Evolutionary conservation across 2,888 invertebrate species (phyloP).

Genomic region (Xestia xanthographa): DNA sequence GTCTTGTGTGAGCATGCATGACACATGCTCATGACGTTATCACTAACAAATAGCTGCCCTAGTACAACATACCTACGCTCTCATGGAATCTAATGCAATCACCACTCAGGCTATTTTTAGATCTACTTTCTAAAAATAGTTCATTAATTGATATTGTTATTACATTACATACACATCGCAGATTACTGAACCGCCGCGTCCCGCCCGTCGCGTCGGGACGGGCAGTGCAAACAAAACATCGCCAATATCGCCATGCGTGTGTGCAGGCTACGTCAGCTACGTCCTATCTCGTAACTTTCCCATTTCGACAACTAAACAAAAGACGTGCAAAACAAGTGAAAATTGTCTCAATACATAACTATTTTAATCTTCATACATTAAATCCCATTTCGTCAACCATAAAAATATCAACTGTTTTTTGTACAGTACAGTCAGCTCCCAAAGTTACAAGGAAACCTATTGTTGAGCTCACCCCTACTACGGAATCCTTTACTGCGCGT

Average conservation of each 20-base stretch:
- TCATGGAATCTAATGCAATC: slow-evolving; percentile 19
- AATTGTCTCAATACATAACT: no score
- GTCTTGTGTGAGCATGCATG: slow-evolving; percentile 29
- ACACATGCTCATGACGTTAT: slow-evolving; percentile 28
- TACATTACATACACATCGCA: not conserved
- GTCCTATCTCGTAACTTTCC: no score
- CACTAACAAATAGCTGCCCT: slow-evolving; percentile 27
- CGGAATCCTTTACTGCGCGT: not conserved
- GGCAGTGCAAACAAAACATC: not conserved
- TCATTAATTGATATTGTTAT: slow-evolving; percentile 4
- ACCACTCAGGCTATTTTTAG: slow-evolving; percentile 7
- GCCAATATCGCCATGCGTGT: not conserved
- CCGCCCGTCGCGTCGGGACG: not conserved
- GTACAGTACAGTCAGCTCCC: no score
- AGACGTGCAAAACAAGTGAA: no score
- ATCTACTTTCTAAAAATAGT: slow-evolving; percentile 14
- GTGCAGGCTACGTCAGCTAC: no score
- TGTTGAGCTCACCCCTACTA: not conserved
- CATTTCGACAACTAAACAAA: no score
- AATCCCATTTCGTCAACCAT: no score
- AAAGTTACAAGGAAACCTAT: no score
- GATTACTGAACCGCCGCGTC: not conserved
- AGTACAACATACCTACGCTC: slow-evolving; percentile 10
- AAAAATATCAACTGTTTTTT: no score
- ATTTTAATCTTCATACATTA: no score